Base-by-base conservation (phyloP, 2,113 vertebrate species). In the Elephantulus edwardii region DNA sequence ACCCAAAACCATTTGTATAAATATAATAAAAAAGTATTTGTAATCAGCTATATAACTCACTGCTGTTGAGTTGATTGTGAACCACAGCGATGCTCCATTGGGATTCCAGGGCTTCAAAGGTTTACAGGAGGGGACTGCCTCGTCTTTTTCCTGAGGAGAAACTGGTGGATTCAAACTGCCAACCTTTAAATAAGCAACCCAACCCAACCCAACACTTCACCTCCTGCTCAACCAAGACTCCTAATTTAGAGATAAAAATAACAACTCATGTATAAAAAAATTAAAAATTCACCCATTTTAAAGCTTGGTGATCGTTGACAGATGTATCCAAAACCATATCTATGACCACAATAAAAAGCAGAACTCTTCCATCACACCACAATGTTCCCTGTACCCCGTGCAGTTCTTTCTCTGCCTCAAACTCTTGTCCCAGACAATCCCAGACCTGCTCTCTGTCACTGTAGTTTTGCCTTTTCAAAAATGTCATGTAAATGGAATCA, bases 401-500 rank as follows among this genome's bases (percentile, higher is more conserved):
- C 4, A 10, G n/a, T 82, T 46, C 10, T 1, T 9, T 58, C 48
- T 38, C 11, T 3, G 8, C 9, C 50, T 28, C 56, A 2, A 2
- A 8, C 20, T 14, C 0, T 3, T 0, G 83, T 46, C 68, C 66
- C 20, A 9, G 62, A 30, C 35, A 6, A 17, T 66, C 77, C 10
- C 38, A 2, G 28, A 56, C 17, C 46, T 56, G 77, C 58, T 76
- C 35, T 30, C 76, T 19, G 17, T 54, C 13, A 8, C 28, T 52
- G 17, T 0, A 33, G 24, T 28, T 50, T 30, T 78, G 64, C 54
- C 70, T 89, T 81, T 60, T 44, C 7, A 71, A 72, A 66, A 56
- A n/a, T 30, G 3, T 9, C 5, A 6, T 2, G 22, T 11, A 8
- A 33, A 6, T n/a, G n/a, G n/a, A n/a, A n/a, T n/a, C n/a, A n/a